Evolutionary conservation across 2,113 vertebrate genomes (phyloP).

Genomic region (Scortum barcoo): DNA sequence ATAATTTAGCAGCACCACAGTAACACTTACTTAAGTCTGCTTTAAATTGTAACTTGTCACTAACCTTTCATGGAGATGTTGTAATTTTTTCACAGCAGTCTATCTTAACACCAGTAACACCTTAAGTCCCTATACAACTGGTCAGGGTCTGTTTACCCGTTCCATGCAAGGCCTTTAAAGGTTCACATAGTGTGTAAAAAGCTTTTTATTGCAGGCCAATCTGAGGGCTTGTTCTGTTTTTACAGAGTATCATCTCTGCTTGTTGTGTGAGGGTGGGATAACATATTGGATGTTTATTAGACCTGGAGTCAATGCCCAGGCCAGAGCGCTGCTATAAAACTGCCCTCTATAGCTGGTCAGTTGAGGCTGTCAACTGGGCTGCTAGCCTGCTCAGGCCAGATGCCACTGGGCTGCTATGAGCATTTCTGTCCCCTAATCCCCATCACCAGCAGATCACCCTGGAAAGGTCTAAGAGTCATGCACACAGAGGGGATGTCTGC

Average conservation of each 20-base stretch:
- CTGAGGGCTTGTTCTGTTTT: conserved; percentile 75
- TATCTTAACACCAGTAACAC: conserved; percentile 14
- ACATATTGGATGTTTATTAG: conserved; percentile 84
- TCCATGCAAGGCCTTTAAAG: conserved; percentile 61
- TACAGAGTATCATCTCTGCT: conserved; percentile 76
- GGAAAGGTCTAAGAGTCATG: conserved; percentile 56
- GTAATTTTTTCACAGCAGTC: conserved; percentile 18
- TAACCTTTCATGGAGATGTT: conserved; percentile 27
- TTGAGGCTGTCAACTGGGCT: conserved; percentile 70
- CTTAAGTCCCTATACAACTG: conserved; percentile 35
- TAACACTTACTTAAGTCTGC: conserved; percentile 31
- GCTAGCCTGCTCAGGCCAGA: conserved; percentile 76
- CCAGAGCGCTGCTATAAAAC: conserved; percentile 78
- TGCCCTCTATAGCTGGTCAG: conserved; percentile 65
- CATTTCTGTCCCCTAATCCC: conserved; percentile 59
- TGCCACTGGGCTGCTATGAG: conserved; percentile 71
- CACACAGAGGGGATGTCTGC: conserved; percentile 37
- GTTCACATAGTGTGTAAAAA: conserved; percentile 78
- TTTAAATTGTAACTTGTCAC: conserved; percentile 36
- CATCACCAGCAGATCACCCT: conserved; percentile 64
- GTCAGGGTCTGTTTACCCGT: conserved; percentile 26
- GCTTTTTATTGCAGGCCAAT: conserved; percentile 76
- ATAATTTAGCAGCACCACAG: conserved; percentile 19
- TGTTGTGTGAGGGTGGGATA: conserved; percentile 74
- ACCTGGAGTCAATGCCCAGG: conserved; percentile 75